These are phyloP conservation scores for Epinotia demarniana DNA, from an alignment of 2,888 invertebrate species.

Conservation along the genomic window DNA sequence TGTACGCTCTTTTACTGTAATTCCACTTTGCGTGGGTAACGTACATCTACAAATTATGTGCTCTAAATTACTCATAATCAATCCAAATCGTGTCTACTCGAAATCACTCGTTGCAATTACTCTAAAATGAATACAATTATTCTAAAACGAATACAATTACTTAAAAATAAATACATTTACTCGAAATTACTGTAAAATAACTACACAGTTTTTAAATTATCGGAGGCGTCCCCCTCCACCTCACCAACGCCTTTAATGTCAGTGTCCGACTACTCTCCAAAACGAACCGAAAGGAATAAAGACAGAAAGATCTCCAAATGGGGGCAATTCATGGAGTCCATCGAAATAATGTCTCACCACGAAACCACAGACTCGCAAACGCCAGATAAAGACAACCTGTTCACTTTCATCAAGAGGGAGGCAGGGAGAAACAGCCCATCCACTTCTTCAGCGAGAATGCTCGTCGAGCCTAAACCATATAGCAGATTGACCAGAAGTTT, in stretches of 20 bases:
- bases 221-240: slow-evolving; percentile 55
- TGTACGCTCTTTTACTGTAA: background rate
- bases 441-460: slow-evolving; percentile 55
- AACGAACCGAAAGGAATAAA: slow-evolving; percentile 49
- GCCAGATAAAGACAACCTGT: slow-evolving; percentile 58
- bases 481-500: slow-evolving; percentile 61
- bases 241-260: slow-evolving; percentile 64
- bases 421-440: slow-evolving; percentile 54
- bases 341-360: slow-evolving; percentile 61
- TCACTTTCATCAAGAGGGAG: slow-evolving; percentile 64
- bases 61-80: background rate
- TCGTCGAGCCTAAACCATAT: slow-evolving; percentile 42
- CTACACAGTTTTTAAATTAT: slow-evolving; percentile 44
- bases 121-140: background rate
- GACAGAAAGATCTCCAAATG: slow-evolving; percentile 59
- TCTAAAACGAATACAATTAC: no score
- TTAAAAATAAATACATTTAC: no score
- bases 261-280: slow-evolving; percentile 65
- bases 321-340: slow-evolving; percentile 67
- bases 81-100: background rate
- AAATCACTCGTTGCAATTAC: background rate
- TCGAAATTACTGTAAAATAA: slow-evolving; percentile 1
- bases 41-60: background rate
- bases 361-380: slow-evolving; percentile 59
- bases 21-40: no score